phyloP scores from a whole-genome alignment of 1,140 invertebrate genomes.

The Lepeophtheirus salmonis region DNA sequence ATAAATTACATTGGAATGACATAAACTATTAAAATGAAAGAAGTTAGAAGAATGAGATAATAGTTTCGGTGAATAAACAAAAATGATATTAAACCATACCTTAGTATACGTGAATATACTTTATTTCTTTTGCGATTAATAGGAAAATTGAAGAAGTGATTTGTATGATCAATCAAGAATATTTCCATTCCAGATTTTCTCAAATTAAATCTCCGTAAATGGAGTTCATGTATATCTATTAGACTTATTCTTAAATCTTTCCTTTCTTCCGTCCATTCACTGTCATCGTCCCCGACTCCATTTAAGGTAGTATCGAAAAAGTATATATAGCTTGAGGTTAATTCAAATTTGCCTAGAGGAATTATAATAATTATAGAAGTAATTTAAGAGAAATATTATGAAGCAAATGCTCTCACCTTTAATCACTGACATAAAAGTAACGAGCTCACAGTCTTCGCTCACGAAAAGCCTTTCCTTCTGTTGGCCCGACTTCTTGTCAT shows the following conservation, averaged over 20 bases:
- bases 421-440: conserved; percentile 40
- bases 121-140: conserved; percentile 41
- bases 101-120: conserved; percentile 39
- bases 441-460: conserved; percentile 41
- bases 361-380: no score
- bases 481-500: conserved; percentile 31
- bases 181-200: conserved; percentile 42
- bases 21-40: no score
- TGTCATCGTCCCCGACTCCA: no score
- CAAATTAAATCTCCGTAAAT: conserved; percentile 42
- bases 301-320: conserved; percentile 40
- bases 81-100: no score
- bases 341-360: conserved; percentile 40
- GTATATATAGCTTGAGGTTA: conserved; percentile 41
- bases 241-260: conserved; percentile 34
- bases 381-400: no score
- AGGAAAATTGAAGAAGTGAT: conserved; percentile 45
- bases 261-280: conserved; percentile 35
- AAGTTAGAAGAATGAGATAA: no score
- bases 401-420: no score
- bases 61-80: no score
- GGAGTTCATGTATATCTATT: conserved; percentile 38
- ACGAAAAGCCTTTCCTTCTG: conserved; percentile 36
- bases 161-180: conserved; percentile 44
- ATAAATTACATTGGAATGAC: no score